These are phyloP conservation scores for Zophobas atratus DNA, from an alignment of 1,140 invertebrate genomes.

Conservation along the genomic window DNA sequence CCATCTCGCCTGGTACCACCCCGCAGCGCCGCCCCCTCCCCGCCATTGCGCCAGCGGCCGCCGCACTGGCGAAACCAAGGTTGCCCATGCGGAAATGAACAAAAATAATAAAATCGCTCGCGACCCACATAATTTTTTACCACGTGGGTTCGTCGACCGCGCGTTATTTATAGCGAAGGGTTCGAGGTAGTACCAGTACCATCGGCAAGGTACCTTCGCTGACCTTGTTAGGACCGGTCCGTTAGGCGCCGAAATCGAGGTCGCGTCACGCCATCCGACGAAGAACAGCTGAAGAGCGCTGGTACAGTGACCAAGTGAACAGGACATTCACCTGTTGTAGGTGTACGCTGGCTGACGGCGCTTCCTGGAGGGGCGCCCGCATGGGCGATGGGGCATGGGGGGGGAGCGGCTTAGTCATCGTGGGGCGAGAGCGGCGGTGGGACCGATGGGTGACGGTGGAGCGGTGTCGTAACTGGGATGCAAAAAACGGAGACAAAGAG, in stretches of 20 bases:
- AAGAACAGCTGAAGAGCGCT: conserved; percentile 3
- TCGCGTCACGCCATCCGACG: not conserved
- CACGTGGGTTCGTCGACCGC: conserved; percentile 8
- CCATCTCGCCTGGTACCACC: too few species aligned
- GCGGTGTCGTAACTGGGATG: too few species aligned
- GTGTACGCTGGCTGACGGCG: conserved; percentile 29
- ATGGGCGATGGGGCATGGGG: not conserved
- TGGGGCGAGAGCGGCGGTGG: too few species aligned
- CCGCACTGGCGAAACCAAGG: conserved; percentile 23
- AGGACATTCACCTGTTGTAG: conserved; percentile 54
- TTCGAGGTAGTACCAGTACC: not conserved
- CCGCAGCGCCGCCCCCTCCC: too few species aligned
- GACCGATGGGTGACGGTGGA: too few species aligned
- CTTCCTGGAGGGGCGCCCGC: conserved; percentile 17
- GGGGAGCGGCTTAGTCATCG: too few species aligned
- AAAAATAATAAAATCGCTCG: conserved; percentile 45
- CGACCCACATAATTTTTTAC: conserved; percentile 43
- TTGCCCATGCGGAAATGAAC: conserved; percentile 46
- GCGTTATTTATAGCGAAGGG: conserved; percentile 14
- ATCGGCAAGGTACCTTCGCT: conserved; percentile 29
- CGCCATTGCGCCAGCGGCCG: too few species aligned
- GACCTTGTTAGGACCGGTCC: conserved; percentile 27
- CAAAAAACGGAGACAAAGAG: too few species aligned
- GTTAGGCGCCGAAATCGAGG: conserved; percentile 15
- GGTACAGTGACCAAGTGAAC: conserved; percentile 55